A percentile compares a stretch with the other conserved stretches of the same genome.
phyloP scores from a whole-genome alignment of 2,797 vertebrate species.

The Leontocebus nigricollis region DNA sequence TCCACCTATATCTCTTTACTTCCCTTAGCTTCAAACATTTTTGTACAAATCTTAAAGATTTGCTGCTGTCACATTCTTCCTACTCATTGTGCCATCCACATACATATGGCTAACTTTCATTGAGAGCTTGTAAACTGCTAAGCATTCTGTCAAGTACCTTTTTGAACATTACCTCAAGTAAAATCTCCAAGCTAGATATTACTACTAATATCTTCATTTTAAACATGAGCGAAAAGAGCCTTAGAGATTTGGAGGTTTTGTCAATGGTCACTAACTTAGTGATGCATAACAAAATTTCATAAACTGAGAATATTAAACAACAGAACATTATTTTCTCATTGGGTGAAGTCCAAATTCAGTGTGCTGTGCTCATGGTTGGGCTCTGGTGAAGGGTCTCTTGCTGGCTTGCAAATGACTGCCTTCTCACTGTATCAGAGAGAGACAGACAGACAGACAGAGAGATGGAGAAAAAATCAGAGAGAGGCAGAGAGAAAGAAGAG shows the following conservation, averaged over 20 bases:
- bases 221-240: neutral
- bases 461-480: neutral
- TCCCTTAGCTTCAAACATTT: neutral
- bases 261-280: neutral
- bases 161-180: neutral
- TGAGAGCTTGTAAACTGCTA: neutral
- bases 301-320: neutral
- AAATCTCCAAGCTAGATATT: neutral
- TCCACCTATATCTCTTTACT: neutral
- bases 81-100: neutral
- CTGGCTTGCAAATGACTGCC: too few species aligned
- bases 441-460: accelerated
- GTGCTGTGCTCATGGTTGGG: neutral
- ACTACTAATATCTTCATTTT: neutral
- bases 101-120: neutral
- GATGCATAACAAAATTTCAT: neutral
- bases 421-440: neutral
- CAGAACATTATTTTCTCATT: neutral
- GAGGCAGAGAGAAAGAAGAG: neutral
- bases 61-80: neutral
- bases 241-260: neutral
- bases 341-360: neutral
- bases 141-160: neutral
- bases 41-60: neutral
- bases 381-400: neutral